Percentiles rank a stretch among this genome's conserved stretches.
Conservation (phyloP, 2,797 vertebrate species). For the Premnoplex brunnescens region DNA sequence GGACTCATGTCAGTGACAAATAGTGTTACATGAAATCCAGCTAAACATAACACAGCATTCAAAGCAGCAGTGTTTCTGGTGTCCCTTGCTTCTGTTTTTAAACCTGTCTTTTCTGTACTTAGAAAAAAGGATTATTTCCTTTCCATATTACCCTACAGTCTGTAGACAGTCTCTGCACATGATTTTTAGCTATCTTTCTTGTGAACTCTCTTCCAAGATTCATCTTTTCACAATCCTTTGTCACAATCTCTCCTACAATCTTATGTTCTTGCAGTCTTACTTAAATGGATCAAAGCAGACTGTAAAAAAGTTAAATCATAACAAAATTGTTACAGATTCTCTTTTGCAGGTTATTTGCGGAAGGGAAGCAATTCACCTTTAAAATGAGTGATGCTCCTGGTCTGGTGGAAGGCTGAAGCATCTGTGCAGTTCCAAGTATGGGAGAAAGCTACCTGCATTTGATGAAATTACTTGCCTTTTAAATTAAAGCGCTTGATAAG, state of each 20-base stretch:
- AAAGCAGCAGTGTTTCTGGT: constrained; percentile 2
- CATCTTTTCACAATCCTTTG: constrained; percentile 3
- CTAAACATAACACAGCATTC: constrained; percentile 26
- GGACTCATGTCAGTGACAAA: constrained; percentile 26
- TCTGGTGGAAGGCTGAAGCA: not conserved
- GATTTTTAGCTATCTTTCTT: constrained; percentile 16
- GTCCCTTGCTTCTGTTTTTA: constrained; percentile 18
- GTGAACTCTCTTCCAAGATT: constrained; percentile 5
- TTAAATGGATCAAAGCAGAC: constrained; percentile 10
- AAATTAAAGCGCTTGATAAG: constrained; percentile 31
- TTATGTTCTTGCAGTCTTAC: constrained; percentile 7
- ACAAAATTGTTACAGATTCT: not conserved
- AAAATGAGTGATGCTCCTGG: not conserved
- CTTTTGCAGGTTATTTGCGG: not conserved
- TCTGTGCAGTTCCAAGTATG: not conserved
- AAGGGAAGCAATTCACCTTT: not conserved
- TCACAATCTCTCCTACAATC: not conserved
- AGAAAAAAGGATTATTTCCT: constrained; percentile 14
- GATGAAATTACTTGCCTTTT: constrained; percentile 28
- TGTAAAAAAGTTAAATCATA: not conserved
- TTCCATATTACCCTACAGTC: not conserved
- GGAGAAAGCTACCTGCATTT: not conserved
- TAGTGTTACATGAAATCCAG: not conserved
- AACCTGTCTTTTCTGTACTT: constrained; percentile 6
- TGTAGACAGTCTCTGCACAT: not conserved